Evolutionary conservation across 2,888 invertebrate genomes (phyloP).

Genomic region (Saturnia pavonia): DNA sequence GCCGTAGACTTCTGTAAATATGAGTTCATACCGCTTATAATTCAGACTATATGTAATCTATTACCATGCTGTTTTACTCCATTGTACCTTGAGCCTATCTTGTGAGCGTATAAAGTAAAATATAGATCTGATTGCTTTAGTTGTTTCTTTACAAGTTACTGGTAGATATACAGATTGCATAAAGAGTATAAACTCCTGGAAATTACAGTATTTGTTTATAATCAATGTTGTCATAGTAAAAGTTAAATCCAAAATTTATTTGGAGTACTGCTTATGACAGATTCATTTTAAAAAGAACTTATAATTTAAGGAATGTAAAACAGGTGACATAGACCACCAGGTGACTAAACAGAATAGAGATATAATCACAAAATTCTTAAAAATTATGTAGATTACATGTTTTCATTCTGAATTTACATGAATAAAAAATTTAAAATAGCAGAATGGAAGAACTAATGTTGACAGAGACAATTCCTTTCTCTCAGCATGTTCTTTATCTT

Average conservation of each 20-base stretch:
- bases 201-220: not conserved
- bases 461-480: too few relatives aligned
- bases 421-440: not conserved
- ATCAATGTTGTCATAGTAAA: too few relatives aligned
- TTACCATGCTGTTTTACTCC: not conserved
- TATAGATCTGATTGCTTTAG: too few relatives aligned
- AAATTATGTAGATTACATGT: too few relatives aligned
- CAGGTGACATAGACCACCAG: not conserved
- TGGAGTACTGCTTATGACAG: too few relatives aligned
- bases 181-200: not conserved
- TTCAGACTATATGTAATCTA: not conserved
- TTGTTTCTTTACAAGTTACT: not conserved
- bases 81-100: not conserved
- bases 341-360: not conserved
- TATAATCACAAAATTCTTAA: too few relatives aligned
- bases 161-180: too few relatives aligned
- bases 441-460: too few relatives aligned
- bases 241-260: too few relatives aligned
- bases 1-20: slow-evolving; percentile 68
- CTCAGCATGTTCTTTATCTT: too few relatives aligned
- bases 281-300: too few relatives aligned
- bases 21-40: slow-evolving; percentile 39
- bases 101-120: too few relatives aligned
- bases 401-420: not conserved
- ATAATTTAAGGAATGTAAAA: not conserved